Percentiles rank a stretch among this genome's conserved stretches.
Evolutionary conservation across 2,113 vertebrate genomes (phyloP).

Genomic region (Sander vitreus): DNA sequence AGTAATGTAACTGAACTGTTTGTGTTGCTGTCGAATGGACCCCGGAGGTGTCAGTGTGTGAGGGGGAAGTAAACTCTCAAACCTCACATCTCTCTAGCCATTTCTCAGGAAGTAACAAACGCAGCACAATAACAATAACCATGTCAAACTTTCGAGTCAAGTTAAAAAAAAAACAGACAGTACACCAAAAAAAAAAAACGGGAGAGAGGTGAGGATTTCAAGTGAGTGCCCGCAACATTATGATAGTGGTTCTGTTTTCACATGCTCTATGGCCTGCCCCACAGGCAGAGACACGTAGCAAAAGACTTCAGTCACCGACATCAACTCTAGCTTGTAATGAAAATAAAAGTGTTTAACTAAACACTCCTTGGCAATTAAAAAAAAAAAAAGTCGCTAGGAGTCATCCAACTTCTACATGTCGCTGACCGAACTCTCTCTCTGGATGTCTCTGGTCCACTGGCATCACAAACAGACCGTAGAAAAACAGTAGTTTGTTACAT

Average conservation of each 20-base stretch:
- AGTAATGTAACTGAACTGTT: neutral
- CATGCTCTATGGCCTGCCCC: slow-evolving; percentile 74
- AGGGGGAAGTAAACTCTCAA: neutral
- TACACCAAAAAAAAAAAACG: slow-evolving; percentile 10
- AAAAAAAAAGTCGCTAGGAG: neutral
- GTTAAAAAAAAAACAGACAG: slow-evolving; percentile 35
- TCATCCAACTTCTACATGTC: neutral
- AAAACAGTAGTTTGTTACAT: slow-evolving; percentile 67
- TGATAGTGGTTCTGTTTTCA: slow-evolving; percentile 69
- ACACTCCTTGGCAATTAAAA: slow-evolving; percentile 54
- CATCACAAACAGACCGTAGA: slow-evolving; percentile 66
- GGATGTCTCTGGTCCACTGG: slow-evolving; percentile 47
- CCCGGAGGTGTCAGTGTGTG: neutral
- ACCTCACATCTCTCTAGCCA: slow-evolving; percentile 5
- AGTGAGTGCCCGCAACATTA: slow-evolving; percentile 70
- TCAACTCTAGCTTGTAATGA: neutral
- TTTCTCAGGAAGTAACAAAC: slow-evolving; percentile 14
- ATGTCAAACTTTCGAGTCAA: slow-evolving; percentile 55
- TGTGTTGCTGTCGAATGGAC: neutral
- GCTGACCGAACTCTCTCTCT: slow-evolving; percentile 29
- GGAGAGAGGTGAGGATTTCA: slow-evolving; percentile 42
- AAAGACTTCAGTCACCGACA: neutral
- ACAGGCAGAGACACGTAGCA: slow-evolving; percentile 36
- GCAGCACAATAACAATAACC: slow-evolving; percentile 31
- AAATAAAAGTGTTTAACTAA: slow-evolving; percentile 10